Conservation (phyloP, 2,113 vertebrate genomes). For the Callipepla californica region DNA sequence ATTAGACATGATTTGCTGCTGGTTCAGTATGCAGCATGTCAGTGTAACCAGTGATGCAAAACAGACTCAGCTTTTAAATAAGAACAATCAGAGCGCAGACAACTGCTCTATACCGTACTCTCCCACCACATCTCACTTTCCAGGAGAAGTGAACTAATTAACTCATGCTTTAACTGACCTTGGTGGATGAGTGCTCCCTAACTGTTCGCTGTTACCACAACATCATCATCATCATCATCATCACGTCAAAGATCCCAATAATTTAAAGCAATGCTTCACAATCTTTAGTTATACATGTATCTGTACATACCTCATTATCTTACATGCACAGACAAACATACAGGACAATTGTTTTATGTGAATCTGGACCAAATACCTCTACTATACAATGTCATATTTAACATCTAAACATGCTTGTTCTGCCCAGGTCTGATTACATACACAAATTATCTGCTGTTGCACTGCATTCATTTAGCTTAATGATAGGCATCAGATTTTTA, state of each 20-base stretch:
- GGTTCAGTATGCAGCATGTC: conserved; percentile 60
- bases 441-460: conserved; percentile 22
- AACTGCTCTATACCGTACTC: neutral
- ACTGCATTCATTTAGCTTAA: conserved; percentile 10
- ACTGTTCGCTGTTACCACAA: neutral
- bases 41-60: conserved; percentile 58
- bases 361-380: neutral
- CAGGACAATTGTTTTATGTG: neutral
- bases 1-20: conserved; percentile 66
- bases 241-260: neutral
- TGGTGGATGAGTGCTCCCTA: neutral
- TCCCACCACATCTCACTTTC: neutral
- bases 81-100: conserved; percentile 59
- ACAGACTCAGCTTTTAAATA: conserved; percentile 63
- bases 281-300: neutral
- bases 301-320: neutral
- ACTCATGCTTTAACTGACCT: conserved; percentile 6
- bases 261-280: neutral
- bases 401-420: neutral
- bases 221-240: neutral
- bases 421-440: conserved; percentile 11
- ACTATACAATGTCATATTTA: neutral
- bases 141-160: conserved; percentile 38
- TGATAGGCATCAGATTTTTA: neutral
- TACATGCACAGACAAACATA: fast-evolving